These are phyloP conservation scores for Kradibia gibbosae DNA, from an alignment of 1,140 invertebrate genomes.

Conservation along the genomic window DNA sequence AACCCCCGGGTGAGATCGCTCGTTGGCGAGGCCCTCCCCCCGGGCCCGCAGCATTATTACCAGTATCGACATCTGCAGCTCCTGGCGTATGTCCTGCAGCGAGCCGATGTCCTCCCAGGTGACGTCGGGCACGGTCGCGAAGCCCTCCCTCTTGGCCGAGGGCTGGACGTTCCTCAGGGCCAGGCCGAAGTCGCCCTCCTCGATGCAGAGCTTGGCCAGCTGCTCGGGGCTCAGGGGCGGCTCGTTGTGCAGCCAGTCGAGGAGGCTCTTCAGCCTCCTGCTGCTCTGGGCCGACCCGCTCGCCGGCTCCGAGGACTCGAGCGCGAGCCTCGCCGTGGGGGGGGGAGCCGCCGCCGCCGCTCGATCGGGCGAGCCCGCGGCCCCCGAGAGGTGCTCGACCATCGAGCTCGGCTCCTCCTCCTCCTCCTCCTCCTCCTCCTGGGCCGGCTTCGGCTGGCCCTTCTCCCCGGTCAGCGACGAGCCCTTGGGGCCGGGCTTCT, in stretches of 20 bases:
- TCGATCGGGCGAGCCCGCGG: too few species aligned
- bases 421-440: background rate
- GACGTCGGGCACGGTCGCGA: conserved; percentile 96
- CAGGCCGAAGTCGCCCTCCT: conserved; percentile 82
- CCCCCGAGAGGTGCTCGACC: too few species aligned
- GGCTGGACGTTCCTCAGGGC: conserved; percentile 90
- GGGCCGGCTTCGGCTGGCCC: background rate
- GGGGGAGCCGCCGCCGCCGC: too few species aligned
- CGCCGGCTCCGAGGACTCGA: too few species aligned
- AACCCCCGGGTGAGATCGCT: too few species aligned
- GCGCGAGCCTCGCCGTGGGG: too few species aligned
- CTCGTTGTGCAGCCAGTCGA: conserved; percentile 75
- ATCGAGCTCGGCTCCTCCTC: background rate
- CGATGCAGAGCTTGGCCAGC: conserved; percentile 78
- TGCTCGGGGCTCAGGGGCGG: conserved; percentile 76
- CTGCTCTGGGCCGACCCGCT: background rate
- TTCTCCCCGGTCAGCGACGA: too few species aligned
- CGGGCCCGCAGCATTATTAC: too few species aligned
- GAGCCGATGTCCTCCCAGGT: conserved; percentile 99
- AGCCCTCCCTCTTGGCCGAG: conserved; percentile 97
- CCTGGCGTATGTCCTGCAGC: conserved; percentile 87
- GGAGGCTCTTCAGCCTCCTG: conserved; percentile 61
- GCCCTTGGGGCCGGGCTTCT: too few species aligned
- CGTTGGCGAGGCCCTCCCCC: too few species aligned
- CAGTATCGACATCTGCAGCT: conserved; percentile 92